Percentiles rank a stretch among this genome's conserved stretches.
Evolutionary conservation across 1,140 invertebrate species (phyloP).

Genomic region (Penaeus japonicus): DNA sequence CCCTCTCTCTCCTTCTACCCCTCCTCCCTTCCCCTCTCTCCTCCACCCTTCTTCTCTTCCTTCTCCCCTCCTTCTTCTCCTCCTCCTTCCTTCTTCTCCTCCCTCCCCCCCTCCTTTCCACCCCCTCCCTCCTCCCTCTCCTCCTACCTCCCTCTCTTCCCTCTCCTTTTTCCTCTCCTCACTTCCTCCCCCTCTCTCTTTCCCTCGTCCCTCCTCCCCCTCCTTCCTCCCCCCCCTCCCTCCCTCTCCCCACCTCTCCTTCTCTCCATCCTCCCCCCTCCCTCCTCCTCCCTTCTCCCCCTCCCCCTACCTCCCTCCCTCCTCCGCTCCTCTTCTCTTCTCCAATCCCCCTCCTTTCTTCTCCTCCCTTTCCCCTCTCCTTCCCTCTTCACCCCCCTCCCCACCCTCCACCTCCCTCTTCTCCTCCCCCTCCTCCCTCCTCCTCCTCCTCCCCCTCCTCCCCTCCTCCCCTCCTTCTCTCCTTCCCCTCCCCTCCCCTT

Average conservation of each 20-base stretch:
- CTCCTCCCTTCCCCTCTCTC: too few relatives aligned
- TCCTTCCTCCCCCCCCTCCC: neutral
- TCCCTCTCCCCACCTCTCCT: neutral
- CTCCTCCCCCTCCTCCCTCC: neutral
- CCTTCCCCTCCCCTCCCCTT: neutral
- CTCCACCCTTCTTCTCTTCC: too few relatives aligned
- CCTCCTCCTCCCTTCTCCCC: neutral
- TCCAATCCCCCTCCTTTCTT: neutral
- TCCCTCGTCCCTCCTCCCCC: neutral
- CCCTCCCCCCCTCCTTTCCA: neutral
- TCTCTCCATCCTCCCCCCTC: neutral
- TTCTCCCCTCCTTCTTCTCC: too few relatives aligned
- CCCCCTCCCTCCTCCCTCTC: too few relatives aligned
- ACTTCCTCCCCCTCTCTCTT: neutral
- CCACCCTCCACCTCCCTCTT: neutral
- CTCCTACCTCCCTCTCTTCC: neutral
- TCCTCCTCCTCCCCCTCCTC: too few relatives aligned
- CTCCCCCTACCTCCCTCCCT: too few relatives aligned
- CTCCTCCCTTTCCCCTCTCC: neutral
- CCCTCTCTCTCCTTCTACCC: too few relatives aligned
- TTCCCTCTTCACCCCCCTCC: neutral
- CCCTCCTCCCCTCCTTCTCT: neutral
- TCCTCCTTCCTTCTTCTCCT: neutral
- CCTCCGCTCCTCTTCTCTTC: neutral
- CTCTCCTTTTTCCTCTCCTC: neutral